Evolutionary conservation across 2,888 invertebrate genomes (phyloP), one percentile per base, ranked within the genome.

Genomic region (Plagodis dolabraria): DNA sequence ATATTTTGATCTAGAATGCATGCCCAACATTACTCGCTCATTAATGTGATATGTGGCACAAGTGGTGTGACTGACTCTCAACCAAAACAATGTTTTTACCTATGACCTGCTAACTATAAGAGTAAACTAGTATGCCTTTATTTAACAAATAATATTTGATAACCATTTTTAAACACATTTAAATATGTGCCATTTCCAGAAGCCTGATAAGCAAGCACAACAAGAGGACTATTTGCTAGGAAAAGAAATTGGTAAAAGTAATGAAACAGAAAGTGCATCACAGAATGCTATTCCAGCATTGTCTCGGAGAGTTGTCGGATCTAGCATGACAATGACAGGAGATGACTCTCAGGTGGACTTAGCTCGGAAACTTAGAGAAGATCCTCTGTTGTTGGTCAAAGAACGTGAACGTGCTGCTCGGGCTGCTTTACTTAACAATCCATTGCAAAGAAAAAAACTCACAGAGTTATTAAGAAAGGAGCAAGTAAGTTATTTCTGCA

Each of bases 161-260:
- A 22, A 2, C 22, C 22, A 22, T 22, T 22, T 22, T 22, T 22
- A 22, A 22, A 22, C 22, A 22, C 22, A 22, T 22, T 33, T n/a
- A 35, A 33, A 42, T 33, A 11, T 35, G n/a, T 38, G n/a, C 48
- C 40, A 54, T 45, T 86, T 85, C 34, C 77, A 94, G 94, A 93
- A 94, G 75, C 94, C 94, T 48, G 94, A 93, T 66, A 93, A 94
- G 75, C 87, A 93, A 69, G 94, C 95, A 0, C 96, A 98, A 71
- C 93, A 96, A 35, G 98, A 99, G 82, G 98, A 98, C 66, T 99
- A 98, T 89, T 92, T 99, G 33, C 89, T 98, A 42, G 98, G 98
- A 0, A 95, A 96, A 74, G 91, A 95, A 47, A 94, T 97, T 57
- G 98, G 98, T 74, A 97, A 97, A 86, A 95, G 95, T 52, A 95